Base-by-base conservation (phyloP, 2,888 invertebrate species). In the Acleris emargana region DNA sequence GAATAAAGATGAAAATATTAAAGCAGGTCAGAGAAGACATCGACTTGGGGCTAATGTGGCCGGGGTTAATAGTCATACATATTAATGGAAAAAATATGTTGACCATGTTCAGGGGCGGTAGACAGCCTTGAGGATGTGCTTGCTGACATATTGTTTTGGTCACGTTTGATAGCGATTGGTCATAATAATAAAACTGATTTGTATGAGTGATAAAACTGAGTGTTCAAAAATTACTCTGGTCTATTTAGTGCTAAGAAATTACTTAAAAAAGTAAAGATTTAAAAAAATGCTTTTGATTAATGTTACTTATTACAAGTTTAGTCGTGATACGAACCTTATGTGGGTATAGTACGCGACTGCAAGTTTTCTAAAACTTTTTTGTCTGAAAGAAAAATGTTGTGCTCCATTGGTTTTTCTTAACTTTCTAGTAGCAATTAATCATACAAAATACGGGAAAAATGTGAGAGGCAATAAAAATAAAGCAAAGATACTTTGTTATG, bases 1-100 rank as follows among this genome's bases (percentile, higher is more conserved):
- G 91, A 91, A 91, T 91, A 91, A 91, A 91, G 89, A 91, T 91
- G 91, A 86, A 89, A 91, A 89, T 90, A 91, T 90, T 89, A 90
- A 88, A 86, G 83, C 80, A 77, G 80, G 75, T 80, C 79, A 80
- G 80, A 81, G 83, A 83, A 86, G 87, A 83, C 75, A 81, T 76
- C 76, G 79, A 80, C 84, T 78, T 75, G 73, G 75, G 80, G 84
- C 83, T 88, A 88, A 89, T 86, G 82, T 84, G 82, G 78, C 79
- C 73, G 75, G 72, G 83, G 86, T 86, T 89, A 88, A 88, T 87
- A 84, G 83, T 84, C 86, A 87, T 89, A 85, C 83, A 89, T 89
- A 89, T 90, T 90, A 82, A 91, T 89, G 78, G 70, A 72, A 78
- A 82, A 83, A 77, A 83, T 79, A 82, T 79, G 79, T 77, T 79